Base-by-base conservation (phyloP, 2,113 vertebrate species). In the Mus spicilegus region DNA sequence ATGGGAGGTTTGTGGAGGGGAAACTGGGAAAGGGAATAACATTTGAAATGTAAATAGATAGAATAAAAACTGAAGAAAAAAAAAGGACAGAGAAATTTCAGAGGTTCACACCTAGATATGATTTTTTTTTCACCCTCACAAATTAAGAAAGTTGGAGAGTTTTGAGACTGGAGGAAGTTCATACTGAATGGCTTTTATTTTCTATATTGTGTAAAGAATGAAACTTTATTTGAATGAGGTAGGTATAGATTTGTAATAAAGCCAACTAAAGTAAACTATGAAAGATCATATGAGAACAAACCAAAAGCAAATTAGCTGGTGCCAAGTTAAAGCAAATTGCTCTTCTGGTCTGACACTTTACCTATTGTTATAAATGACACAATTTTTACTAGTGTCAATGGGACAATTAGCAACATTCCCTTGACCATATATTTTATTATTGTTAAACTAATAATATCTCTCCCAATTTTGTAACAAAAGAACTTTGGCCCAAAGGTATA, bases 381-480 rank as follows among this genome's bases (percentile, higher is more conserved):
- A 33, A 24, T 61, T 85, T 88, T 95, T 88, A 65, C 8, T 67
- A 6, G 16, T 86, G 69, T 49, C 22, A 80, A 1, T n/a, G 65
- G 17, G 72, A 51, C 17, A n/a, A 87, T 87, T 86, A 69, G n/a
- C 12, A 87, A 12, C 4, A 78, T 54, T 58, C 30, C 7, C 24
- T n/a, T 24, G 10, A 49, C 28, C 30, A 54, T 30, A 30, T 19
- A 70, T 80, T n/a, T 90, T 75, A 56, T 95, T 49, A 49, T 26
- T 94, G 72, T 6, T 88, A 76, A 73, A 78, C 3, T 67, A 89
- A 75, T 20, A 86, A 81, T 42, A 91, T 19, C 54, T 73, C 87
- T 65, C 28, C 8, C 65, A 14, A 85, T 92, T 91, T 88, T 94
- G 36, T 2, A 96, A 82, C 30, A 39, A 89, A 84, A 87, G 26